Percentiles rank a stretch among this genome's conserved stretches.
Evolutionary conservation across 2,888 invertebrate genomes (phyloP).

Genomic region (Ophion ellenae): DNA sequence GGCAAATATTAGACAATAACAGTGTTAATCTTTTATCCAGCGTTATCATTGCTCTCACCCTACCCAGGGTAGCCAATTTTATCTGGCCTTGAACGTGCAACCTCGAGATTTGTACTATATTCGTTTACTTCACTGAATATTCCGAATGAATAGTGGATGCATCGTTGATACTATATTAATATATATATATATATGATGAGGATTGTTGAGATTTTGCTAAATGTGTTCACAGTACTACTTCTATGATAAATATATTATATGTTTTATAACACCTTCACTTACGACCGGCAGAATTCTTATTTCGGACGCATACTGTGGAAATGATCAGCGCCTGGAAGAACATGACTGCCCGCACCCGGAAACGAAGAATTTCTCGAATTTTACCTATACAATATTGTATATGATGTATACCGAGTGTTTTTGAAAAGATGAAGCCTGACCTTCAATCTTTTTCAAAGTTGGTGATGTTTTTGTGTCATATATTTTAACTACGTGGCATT

Average conservation of each 20-base stretch:
- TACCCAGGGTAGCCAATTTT: constrained; percentile 87
- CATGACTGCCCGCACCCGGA: too few species aligned
- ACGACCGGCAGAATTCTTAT: neutral
- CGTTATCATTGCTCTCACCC: constrained; percentile 89
- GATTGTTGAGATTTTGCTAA: constrained; percentile 45
- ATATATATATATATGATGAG: constrained; percentile 34
- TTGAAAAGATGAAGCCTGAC: too few species aligned
- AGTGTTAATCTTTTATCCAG: constrained; percentile 94
- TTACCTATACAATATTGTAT: too few species aligned
- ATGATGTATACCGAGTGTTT: too few species aligned
- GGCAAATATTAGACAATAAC: constrained; percentile 92
- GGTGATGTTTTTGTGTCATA: too few species aligned
- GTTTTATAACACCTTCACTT: constrained; percentile 46
- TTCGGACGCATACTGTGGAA: neutral
- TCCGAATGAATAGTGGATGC: neutral
- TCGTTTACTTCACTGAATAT: neutral
- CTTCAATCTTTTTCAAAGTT: too few species aligned
- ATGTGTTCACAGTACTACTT: constrained; percentile 34
- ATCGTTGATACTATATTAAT: constrained; percentile 46
- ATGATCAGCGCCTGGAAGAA: neutral
- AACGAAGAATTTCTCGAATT: too few species aligned
- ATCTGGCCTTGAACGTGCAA: constrained; percentile 84
- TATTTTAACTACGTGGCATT: too few species aligned
- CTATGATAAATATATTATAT: constrained; percentile 38
- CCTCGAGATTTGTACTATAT: neutral